Conservation (phyloP, 2,113 vertebrate genomes). For the Campylomormyrus tamandua region DNA sequence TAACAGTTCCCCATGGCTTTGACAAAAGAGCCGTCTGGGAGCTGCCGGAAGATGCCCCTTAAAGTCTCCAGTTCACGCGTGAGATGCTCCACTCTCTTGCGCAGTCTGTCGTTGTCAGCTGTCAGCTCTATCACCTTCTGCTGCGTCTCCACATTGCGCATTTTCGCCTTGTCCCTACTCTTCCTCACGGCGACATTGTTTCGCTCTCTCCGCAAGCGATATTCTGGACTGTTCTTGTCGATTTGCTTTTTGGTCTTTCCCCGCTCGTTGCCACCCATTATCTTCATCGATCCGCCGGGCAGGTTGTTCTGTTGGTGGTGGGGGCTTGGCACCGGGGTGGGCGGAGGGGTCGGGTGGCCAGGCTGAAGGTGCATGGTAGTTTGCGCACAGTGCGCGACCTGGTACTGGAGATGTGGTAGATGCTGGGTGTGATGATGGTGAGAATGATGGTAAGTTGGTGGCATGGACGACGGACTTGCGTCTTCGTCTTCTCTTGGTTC, state of each 20-base stretch:
- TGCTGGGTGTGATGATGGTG: constrained; percentile 55
- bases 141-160: constrained; percentile 93
- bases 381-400: constrained; percentile 91
- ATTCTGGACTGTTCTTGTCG: constrained; percentile 91
- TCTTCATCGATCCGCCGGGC: constrained; percentile 54
- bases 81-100: constrained; percentile 90
- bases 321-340: constrained; percentile 89
- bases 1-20: constrained; percentile 85
- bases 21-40: constrained; percentile 85
- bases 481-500: constrained; percentile 87
- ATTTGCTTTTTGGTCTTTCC: constrained; percentile 81
- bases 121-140: constrained; percentile 91
- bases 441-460: constrained; percentile 66
- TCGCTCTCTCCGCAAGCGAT: constrained; percentile 87
- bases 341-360: constrained; percentile 91
- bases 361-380: constrained; percentile 93
- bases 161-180: constrained; percentile 94
- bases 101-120: constrained; percentile 86
- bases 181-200: constrained; percentile 98
- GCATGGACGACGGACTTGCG: constrained; percentile 62
- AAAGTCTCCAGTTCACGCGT: constrained; percentile 89
- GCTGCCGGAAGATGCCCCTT: constrained; percentile 91
- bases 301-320: constrained; percentile 61
- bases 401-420: constrained; percentile 87
- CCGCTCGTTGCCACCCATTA: constrained; percentile 49